These are phyloP conservation scores for Penaeus monodon DNA, from an alignment of 2,888 invertebrate species.

Conservation along the genomic window DNA sequence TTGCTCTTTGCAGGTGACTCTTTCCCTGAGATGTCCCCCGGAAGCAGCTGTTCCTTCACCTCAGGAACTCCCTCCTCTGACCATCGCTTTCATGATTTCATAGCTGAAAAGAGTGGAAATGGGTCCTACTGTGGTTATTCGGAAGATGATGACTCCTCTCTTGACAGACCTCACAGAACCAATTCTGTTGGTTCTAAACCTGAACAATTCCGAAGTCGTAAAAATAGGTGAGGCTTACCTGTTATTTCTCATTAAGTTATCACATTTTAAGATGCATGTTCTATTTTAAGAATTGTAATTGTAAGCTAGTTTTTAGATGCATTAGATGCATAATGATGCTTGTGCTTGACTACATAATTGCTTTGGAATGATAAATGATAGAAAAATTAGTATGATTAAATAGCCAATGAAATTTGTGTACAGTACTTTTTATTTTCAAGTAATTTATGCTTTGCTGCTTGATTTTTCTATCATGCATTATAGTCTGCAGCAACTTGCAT, in stretches of 20 bases:
- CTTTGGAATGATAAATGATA: too few relatives aligned
- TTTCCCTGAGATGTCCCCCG: conserved; percentile 72
- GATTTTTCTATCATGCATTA: too few relatives aligned
- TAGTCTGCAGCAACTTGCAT: too few relatives aligned
- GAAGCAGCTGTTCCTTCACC: conserved; percentile 80
- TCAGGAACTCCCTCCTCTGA: conserved; percentile 88
- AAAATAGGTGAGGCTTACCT: conserved; percentile 68
- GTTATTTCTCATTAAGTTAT: conserved; percentile 41
- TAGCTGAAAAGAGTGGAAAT: conserved; percentile 77
- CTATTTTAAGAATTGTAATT: too few relatives aligned
- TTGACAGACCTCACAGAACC: conserved; percentile 79
- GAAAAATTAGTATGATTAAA: too few relatives aligned
- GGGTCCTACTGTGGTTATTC: conserved; percentile 78
- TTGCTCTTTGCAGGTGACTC: conserved; percentile 50
- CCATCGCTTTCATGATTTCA: conserved; percentile 81
- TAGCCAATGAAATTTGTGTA: too few relatives aligned
- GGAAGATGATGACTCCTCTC: conserved; percentile 73
- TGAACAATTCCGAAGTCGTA: conserved; percentile 70
- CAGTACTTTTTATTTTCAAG: too few relatives aligned
- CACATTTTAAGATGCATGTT: neutral
- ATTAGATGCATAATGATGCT: too few relatives aligned
- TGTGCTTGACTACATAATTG: too few relatives aligned
- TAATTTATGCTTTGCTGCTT: too few relatives aligned
- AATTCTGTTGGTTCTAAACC: conserved; percentile 89
- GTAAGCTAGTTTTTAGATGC: too few relatives aligned